Conservation (phyloP, 2,888 invertebrate species). For the Drosophila trichaetosa region DNA sequence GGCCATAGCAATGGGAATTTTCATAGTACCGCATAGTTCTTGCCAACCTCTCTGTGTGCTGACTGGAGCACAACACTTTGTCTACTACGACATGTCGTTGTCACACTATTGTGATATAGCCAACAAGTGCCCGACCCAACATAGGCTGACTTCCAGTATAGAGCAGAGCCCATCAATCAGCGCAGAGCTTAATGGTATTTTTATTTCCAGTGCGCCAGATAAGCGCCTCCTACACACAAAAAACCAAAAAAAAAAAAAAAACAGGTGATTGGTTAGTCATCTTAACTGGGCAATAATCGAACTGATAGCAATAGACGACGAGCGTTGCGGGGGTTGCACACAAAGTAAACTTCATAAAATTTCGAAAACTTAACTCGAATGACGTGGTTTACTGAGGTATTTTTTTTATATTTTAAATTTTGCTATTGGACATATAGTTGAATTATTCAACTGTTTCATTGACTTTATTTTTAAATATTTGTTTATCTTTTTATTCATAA, state of each 20-base stretch:
- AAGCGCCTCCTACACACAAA: constrained; percentile 11
- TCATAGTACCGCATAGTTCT: constrained; percentile 71
- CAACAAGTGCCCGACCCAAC: not conserved
- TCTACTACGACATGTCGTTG: constrained; percentile 47
- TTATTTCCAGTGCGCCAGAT: constrained; percentile 39
- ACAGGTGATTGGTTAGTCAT: constrained; percentile 48
- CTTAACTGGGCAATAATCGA: constrained; percentile 3
- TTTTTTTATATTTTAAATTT: not conserved
- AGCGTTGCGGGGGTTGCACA: constrained; percentile 14
- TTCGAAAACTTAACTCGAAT: not conserved
- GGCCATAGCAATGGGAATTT: constrained; percentile 70
- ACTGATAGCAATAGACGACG: constrained; percentile 15
- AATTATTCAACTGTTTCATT: fast-evolving
- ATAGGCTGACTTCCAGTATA: constrained; percentile 15
- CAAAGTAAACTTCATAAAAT: not conserved
- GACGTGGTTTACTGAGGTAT: not conserved
- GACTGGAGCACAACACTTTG: constrained; percentile 49
- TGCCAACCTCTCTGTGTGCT: constrained; percentile 23
- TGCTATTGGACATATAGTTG: not conserved
- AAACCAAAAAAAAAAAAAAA: not conserved
- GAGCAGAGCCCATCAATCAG: constrained; percentile 51
- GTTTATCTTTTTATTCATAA: not conserved
- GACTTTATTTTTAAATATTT: not conserved
- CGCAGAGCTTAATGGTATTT: constrained; percentile 36
- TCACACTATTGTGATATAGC: constrained; percentile 9